Percentiles rank a stretch among this genome's conserved stretches.
Evolutionary conservation across 2,113 vertebrate species (phyloP).

Genomic region (Coryphaenoides rupestris): DNA sequence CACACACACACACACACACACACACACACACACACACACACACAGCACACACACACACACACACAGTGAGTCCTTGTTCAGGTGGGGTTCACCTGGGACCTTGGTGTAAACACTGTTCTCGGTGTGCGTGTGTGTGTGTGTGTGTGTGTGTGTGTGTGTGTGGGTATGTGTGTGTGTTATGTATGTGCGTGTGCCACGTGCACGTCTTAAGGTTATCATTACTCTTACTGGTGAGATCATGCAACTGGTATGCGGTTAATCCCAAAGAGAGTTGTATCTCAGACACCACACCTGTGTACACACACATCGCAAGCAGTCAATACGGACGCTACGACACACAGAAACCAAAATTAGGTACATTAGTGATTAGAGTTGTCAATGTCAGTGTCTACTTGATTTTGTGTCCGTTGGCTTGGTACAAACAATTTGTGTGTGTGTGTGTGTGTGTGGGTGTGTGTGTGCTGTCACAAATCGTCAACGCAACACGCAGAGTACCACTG

Average conservation of each 20-base stretch:
- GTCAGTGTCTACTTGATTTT: too few relatives aligned
- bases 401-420: constrained; percentile 1
- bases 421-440: too few relatives aligned
- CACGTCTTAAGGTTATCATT: constrained; percentile 43
- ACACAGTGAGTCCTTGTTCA: too few relatives aligned
- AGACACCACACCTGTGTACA: neutral
- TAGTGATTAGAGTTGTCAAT: constrained; percentile 3
- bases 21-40: too few relatives aligned
- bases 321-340: too few relatives aligned
- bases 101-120: too few relatives aligned
- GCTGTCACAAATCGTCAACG: too few relatives aligned
- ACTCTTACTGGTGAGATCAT: constrained; percentile 47
- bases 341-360: constrained; percentile 12
- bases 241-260: constrained; percentile 36
- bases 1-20: too few relatives aligned
- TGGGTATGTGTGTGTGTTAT: constrained; percentile 1
- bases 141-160: constrained; percentile 1
- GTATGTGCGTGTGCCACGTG: neutral
- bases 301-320: neutral
- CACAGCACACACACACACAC: too few relatives aligned
- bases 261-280: constrained; percentile 7
- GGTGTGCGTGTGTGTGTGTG: neutral
- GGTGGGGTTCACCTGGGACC: too few relatives aligned
- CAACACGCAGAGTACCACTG: neutral
- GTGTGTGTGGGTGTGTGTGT: too few relatives aligned